These are phyloP conservation scores for Temnothorax curvispinosus DNA, from an alignment of 1,140 invertebrate genomes.

Conservation along the genomic window DNA sequence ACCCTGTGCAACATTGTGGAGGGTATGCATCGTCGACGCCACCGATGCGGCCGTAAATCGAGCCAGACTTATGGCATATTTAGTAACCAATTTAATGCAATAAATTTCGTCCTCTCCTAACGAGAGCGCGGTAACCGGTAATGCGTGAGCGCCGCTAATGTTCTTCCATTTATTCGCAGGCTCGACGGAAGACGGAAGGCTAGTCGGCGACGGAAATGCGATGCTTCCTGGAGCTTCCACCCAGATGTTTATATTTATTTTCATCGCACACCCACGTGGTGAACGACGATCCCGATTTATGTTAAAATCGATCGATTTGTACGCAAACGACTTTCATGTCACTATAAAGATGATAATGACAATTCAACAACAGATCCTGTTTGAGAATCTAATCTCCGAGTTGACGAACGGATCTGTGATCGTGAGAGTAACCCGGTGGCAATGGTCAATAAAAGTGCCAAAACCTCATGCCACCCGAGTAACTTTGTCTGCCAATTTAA, in stretches of 20 bases:
- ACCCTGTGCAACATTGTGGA: neutral
- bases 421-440: neutral
- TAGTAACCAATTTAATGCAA: slow-evolving; percentile 74
- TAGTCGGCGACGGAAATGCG: slow-evolving; percentile 10
- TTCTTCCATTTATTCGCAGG: slow-evolving; percentile 55
- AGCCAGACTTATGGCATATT: slow-evolving; percentile 69
- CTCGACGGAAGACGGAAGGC: neutral
- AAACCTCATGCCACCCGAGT: slow-evolving; percentile 11
- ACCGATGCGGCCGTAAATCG: slow-evolving; percentile 62
- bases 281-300: neutral
- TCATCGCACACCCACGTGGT: neutral
- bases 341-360: neutral
- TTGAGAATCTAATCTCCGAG: neutral
- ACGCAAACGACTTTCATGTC: neutral
- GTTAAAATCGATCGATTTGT: neutral
- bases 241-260: neutral
- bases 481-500: slow-evolving; percentile 53
- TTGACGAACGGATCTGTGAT: neutral
- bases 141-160: slow-evolving; percentile 57
- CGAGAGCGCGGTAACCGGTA: slow-evolving; percentile 48
- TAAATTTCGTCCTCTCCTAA: slow-evolving; percentile 66
- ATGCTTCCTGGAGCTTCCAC: neutral
- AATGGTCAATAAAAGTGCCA: slow-evolving; percentile 53
- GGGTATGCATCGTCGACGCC: slow-evolving; percentile 43
- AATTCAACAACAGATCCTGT: neutral